Conservation (phyloP, 1,140 invertebrate species). For the Ectropis grisescens region DNA sequence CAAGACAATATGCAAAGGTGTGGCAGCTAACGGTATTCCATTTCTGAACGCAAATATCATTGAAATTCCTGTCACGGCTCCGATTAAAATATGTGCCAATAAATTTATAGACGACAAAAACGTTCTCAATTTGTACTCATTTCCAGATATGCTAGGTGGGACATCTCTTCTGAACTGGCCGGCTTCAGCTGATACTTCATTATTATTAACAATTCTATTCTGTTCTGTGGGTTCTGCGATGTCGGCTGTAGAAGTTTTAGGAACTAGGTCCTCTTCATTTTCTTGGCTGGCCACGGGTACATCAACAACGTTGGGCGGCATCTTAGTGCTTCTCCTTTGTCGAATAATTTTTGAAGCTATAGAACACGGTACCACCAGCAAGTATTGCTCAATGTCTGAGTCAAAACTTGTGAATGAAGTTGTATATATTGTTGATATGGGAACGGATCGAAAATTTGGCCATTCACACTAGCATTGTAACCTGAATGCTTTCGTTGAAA, state of each 20-base stretch:
- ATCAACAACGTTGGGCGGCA: constrained; percentile 19
- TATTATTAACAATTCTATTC: no score
- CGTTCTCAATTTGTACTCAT: constrained; percentile 14
- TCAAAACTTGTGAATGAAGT: no score
- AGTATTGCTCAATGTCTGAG: no score
- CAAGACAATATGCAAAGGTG: constrained; percentile 26
- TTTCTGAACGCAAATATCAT: constrained; percentile 20
- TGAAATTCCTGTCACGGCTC: constrained; percentile 18
- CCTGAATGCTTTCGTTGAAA: no score
- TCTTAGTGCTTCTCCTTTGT: no score
- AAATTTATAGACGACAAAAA: constrained; percentile 27
- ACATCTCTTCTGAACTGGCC: constrained; percentile 1
- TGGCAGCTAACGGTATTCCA: constrained; percentile 19
- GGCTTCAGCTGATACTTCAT: background rate
- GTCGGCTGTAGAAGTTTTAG: no score
- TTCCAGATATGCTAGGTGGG: background rate
- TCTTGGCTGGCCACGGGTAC: constrained; percentile 7
- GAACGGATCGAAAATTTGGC: no score
- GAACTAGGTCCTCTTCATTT: constrained; percentile 1
- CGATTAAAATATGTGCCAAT: constrained; percentile 29
- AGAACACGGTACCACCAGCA: no score
- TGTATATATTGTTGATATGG: no score
- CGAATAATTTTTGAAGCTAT: no score
- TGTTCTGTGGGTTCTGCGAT: no score
- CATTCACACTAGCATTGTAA: no score